Percentiles rank a stretch among this genome's conserved stretches.
Conservation (phyloP, 2,113 vertebrate species). For the Strix aluco region DNA sequence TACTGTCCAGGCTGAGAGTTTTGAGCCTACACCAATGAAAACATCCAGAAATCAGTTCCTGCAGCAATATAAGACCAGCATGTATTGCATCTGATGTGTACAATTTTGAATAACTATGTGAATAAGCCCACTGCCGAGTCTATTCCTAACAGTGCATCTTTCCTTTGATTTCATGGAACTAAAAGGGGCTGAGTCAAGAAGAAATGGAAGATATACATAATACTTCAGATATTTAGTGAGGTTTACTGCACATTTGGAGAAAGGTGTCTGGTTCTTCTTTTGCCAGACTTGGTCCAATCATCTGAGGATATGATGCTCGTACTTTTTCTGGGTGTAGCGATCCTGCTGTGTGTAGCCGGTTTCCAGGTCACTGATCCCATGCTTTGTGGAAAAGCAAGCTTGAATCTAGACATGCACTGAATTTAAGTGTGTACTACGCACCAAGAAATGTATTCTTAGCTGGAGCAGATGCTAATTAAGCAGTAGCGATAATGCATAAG, state of each 20-base stretch:
- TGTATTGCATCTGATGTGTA: background rate
- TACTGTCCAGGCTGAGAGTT: background rate
- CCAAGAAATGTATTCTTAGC: background rate
- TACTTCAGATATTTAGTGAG: background rate
- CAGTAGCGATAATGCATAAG: background rate
- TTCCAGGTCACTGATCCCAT: background rate
- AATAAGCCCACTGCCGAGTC: background rate
- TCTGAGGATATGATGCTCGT: rapidly evolving
- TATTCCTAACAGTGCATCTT: background rate
- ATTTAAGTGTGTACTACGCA: background rate
- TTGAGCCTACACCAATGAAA: background rate
- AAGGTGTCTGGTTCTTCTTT: background rate
- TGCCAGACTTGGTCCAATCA: background rate
- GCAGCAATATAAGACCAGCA: background rate
- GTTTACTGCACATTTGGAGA: background rate
- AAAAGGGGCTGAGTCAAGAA: background rate
- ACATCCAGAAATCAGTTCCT: background rate
- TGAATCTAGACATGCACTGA: background rate
- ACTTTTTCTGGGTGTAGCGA: background rate
- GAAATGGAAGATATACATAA: background rate
- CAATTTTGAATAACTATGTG: background rate
- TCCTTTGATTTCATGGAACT: background rate
- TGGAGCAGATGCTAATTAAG: background rate
- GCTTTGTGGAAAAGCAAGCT: background rate
- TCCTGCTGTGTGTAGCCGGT: background rate